Conservation (phyloP, 1,140 invertebrate genomes). For the Cherax destructor region DNA sequence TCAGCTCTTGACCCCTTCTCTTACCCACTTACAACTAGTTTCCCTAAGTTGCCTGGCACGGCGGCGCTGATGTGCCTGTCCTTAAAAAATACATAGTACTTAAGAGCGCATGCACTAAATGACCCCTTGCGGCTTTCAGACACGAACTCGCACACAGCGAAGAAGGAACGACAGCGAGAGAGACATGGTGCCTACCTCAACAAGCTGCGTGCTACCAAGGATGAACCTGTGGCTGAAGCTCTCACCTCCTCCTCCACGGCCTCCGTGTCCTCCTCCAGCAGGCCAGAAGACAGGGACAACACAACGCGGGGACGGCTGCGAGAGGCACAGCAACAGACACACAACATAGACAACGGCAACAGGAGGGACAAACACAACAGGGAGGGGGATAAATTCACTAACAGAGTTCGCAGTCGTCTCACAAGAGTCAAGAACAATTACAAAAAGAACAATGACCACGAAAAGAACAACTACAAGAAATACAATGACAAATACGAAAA, state of each 20-base stretch:
- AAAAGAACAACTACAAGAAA: constrained; percentile 29
- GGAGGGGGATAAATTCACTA: constrained; percentile 36
- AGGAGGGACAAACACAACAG: constrained; percentile 13
- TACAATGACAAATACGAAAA: constrained; percentile 30
- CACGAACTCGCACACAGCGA: constrained; percentile 55
- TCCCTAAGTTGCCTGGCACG: no score
- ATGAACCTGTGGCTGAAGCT: background rate
- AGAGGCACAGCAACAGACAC: background rate
- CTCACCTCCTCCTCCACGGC: constrained; percentile 19
- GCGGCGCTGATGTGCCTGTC: no score
- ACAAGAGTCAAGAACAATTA: constrained; percentile 27
- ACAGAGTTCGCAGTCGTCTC: constrained; percentile 50
- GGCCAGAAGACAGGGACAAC: constrained; percentile 23
- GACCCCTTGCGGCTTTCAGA: constrained; percentile 10
- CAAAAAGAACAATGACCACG: background rate
- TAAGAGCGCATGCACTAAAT: background rate
- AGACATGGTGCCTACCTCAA: constrained; percentile 80
- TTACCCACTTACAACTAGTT: no score
- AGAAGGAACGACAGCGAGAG: constrained; percentile 75
- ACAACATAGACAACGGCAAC: constrained; percentile 25
- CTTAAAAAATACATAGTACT: no score
- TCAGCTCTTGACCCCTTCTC: no score
- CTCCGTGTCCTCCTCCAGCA: constrained; percentile 16
- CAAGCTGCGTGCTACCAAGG: constrained; percentile 79
- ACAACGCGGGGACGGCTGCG: background rate